A percentile compares a stretch with the other conserved stretches of the same genome.
Conservation (phyloP, 2,797 vertebrate species). For the Hippocampus kuda region DNA sequence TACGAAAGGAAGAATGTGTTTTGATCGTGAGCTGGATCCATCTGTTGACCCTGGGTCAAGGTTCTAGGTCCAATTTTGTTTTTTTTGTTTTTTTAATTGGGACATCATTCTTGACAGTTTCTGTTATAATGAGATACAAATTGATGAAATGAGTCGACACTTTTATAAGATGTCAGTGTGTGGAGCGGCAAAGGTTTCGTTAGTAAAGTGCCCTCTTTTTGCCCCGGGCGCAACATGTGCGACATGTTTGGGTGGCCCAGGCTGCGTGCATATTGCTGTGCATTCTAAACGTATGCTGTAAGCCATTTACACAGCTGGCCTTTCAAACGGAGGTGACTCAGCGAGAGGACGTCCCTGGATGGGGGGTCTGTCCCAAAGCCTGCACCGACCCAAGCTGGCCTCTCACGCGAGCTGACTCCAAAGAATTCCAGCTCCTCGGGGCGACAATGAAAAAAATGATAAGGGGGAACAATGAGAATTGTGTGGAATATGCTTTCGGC, state of each 20-base stretch:
- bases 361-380: constrained; percentile 57
- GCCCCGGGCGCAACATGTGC: constrained; percentile 41
- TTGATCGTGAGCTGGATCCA: too few species aligned
- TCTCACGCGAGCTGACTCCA: constrained; percentile 23
- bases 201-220: neutral
- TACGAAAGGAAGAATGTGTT: neutral
- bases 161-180: neutral
- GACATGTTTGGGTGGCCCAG: constrained; percentile 38
- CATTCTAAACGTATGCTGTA: constrained; percentile 66
- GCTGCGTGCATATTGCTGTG: constrained; percentile 45
- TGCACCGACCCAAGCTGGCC: constrained; percentile 44
- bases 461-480: neutral
- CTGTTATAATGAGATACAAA: neutral
- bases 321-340: constrained; percentile 65
- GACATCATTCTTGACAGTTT: too few species aligned
- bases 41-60: too few species aligned
- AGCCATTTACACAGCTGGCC: constrained; percentile 72
- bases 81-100: too few species aligned
- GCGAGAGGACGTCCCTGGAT: constrained; percentile 57
- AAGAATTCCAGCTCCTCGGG: constrained; percentile 22
- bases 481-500: neutral
- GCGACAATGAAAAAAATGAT: constrained; percentile 13
- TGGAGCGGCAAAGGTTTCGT: neutral
- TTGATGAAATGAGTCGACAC: neutral
- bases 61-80: too few species aligned